These are phyloP conservation scores for Nixonia krombeini DNA, from an alignment of 1,140 invertebrate species.

Conservation along the genomic window DNA sequence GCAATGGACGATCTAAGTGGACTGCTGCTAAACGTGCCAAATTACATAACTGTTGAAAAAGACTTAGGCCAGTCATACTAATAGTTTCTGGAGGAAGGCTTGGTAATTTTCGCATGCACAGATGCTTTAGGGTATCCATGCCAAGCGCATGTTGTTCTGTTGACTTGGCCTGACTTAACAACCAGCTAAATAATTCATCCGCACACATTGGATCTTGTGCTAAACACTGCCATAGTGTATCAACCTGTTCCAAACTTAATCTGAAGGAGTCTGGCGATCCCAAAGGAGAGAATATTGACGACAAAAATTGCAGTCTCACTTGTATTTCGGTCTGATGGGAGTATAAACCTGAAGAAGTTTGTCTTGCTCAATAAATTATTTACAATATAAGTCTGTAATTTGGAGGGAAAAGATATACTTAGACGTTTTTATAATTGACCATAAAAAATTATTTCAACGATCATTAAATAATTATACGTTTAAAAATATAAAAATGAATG, in stretches of 20 bases:
- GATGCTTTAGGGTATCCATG: constrained; percentile 86
- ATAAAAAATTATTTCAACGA: no score
- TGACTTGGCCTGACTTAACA: constrained; percentile 89
- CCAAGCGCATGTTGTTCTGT: constrained; percentile 93
- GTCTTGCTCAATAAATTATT: no score
- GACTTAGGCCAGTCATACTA: constrained; percentile 90
- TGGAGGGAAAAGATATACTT: no score
- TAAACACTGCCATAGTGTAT: constrained; percentile 91
- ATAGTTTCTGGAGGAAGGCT: constrained; percentile 89
- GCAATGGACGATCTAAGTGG: constrained; percentile 72
- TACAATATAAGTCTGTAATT: no score
- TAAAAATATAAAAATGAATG: no score
- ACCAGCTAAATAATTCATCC: constrained; percentile 94
- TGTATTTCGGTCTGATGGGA: constrained; percentile 92
- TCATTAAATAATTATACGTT: no score
- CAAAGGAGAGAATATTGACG: constrained; percentile 90
- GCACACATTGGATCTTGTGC: constrained; percentile 86
- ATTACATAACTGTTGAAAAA: constrained; percentile 93
- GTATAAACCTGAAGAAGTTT: constrained; percentile 71
- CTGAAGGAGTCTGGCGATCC: constrained; percentile 92
- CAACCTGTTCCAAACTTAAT: constrained; percentile 89
- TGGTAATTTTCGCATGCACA: constrained; percentile 91
- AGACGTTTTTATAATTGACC: no score
- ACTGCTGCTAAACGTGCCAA: constrained; percentile 81
- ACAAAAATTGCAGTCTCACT: constrained; percentile 90